Evolutionary conservation across 2,113 vertebrate genomes (phyloP), one percentile per base, ranked within the genome.

Genomic region (Erythrocebus patas): DNA sequence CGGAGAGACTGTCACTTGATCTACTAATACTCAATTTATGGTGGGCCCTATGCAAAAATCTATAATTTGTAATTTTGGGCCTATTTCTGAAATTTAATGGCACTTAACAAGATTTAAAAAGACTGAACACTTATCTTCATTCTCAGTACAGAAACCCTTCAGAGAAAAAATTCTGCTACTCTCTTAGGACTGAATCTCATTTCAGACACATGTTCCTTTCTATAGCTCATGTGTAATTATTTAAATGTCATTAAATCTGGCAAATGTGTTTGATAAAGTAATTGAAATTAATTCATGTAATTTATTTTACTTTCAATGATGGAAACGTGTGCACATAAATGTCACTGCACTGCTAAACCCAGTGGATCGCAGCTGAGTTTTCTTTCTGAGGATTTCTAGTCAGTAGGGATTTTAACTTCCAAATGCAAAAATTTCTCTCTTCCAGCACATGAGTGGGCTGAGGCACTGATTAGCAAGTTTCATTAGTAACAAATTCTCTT

Each of bases 201-300:
- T 95, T 98, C 91, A 96, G 52, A 90, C 11, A 59, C 79, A 64
- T 32, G n/a, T 55, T 95, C 61, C 48, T 86, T 86, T 89, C 40
- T 38, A 61, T 6, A 83, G 61, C 57, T 68, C 8, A 3, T 23
- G 38, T 92, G 61, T 92, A 97, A 96, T 98, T 95, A 91, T 90
- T 97, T 90, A 95, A 96, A 97, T 97, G 96, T 97, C 95, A 96
- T 22, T 64, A 97, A 95, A 97, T 96, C 61, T 80, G 95, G 55
- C 10, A 97, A 96, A 93, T 95, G 79, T 95, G 73, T 91, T 92
- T 93, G 61, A 93, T 76, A 59, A 91, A 95, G 38, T 97, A 95
- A 95, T 68, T 97, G 83, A 93, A 96, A 96, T 88, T 79, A 93
- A 75, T 89, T 95, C 38, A 30, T 57, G 43, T 86, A 87, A 97